Evolutionary conservation across 2,888 invertebrate species (phyloP), one percentile per base, ranked within the genome.

Genomic region (Fissipunctia ypsillon): DNA sequence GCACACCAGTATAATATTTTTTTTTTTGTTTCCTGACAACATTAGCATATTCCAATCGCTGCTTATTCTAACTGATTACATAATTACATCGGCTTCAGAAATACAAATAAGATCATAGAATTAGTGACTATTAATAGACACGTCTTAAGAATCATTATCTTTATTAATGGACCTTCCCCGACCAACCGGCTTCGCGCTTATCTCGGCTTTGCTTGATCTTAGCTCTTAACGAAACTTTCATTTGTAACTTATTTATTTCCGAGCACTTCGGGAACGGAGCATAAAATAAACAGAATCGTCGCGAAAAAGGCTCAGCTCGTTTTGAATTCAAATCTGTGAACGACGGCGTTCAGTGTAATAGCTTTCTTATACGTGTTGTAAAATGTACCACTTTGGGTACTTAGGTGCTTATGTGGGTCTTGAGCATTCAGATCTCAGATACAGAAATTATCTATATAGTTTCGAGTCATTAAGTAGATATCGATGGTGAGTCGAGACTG

Each of bases 321-420:
- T 83, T 59, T 61, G 76, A 74, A 84, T 87, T 84, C 81, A 87
- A 87, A 87, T 84, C 83, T 79, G 66, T 66, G 78, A 83, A 81
- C 76, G 80, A 65, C 75, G 66, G 25, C 78, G 71, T 83, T 81
- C 79, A 79, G 78, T 78, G 79, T 86, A 83, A 87, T 84, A 69
- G 77, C 63, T 69, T 80, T 80, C 81, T 76, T 83, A 83, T 78
- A 79, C 60, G 57, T 76, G 84, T 80, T 79, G 70, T 84, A 71
- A 77, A 87, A 78, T 80, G 70, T 80, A 77, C 76, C 73, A 78
- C 73, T 83, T 78, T 78, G 57, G 72, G 69, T 41, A 38, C 43
- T 74, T 45, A 69, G 9, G 4, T 31, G 22, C 48, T 65, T 52
- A 38, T 71, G 41, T 71, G n/a, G 22, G 14, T 56, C 50, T 78